Base-by-base conservation (phyloP, 2,888 invertebrate genomes). In the Lasius platythorax region DNA sequence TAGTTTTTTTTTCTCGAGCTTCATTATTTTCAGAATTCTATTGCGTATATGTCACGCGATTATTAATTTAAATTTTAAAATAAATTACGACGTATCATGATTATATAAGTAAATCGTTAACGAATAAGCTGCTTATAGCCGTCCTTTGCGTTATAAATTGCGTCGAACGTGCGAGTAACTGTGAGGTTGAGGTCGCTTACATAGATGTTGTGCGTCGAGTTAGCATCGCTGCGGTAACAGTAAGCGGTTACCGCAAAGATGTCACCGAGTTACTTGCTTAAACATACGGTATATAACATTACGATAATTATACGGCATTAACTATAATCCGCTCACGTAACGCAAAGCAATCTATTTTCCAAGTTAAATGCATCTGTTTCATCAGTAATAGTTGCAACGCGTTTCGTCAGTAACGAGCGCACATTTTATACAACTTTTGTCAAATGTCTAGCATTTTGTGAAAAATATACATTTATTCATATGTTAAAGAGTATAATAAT, bases 131-230 rank as follows among this genome's bases (percentile, higher is more conserved):
- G 15, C 28, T 40, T 73, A 28, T 50, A 70, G 40, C 40, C 15
- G 3, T 40, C 3, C 23, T 66, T 43, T 30, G 4, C 66, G 15
- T 15, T 30, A 66, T 46, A 64, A 75, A 66, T 30, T 64, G 30
- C 43, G 9, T 30, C 15, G 50, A 33, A 70, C 6, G 28, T 28
- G 66, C 43, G 43, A 28, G 28, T 61, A 37, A 63, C 37, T 74
- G 28, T 83, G 83, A 87, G 87, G 75, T 85, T 70, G 76, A 88
- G 76, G 70, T 76, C 86, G 56, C 67, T 87, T 85, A 79, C 82
- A 61, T 81, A 64, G 82, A 83, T 78, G 63, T 73, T 84, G 23
- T 64, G 63, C 46, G 37, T 11, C 11, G 61, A 88, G 82, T 84
- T 76, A 81, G 75, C 79, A 74, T 15, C 37, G 33, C 82, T 82